phyloP scores from a whole-genome alignment of 2,113 vertebrate genomes.

The Dipodomys ordii region DNA sequence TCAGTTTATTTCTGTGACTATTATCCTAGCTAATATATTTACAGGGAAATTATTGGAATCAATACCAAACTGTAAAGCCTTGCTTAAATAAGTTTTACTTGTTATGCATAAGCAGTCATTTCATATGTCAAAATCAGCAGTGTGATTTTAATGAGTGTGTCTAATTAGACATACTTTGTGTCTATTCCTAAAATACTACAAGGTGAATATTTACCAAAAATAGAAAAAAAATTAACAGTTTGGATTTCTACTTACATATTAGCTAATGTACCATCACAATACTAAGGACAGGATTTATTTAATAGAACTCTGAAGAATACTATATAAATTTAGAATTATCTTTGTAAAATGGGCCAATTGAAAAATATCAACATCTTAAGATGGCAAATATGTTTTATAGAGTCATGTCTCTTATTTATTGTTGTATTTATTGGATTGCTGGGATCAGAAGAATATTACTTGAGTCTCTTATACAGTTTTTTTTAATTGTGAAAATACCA shows the following conservation, averaged over 20 bases:
- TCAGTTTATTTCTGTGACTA: not conserved
- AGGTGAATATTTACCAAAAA: not conserved
- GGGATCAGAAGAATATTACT: accelerated
- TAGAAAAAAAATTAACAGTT: not conserved
- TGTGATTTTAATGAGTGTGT: not conserved
- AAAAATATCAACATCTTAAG: not conserved
- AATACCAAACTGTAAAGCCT: not conserved
- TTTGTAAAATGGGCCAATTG: not conserved
- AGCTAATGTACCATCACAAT: not conserved
- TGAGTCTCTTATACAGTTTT: not conserved
- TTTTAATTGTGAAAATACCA: too few relatives aligned
- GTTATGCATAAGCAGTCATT: too few relatives aligned
- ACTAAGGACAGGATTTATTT: not conserved
- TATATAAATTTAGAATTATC: not conserved
- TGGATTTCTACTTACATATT: not conserved
- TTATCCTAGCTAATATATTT: not conserved
- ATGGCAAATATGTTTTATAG: not conserved
- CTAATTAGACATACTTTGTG: not conserved
- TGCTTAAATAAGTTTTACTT: not conserved
- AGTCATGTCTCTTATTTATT: not conserved
- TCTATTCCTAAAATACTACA: not conserved
- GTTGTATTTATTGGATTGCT: not conserved
- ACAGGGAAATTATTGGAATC: not conserved
- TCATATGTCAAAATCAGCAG: too few relatives aligned
- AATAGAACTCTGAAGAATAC: not conserved